Evolutionary conservation across 1,140 invertebrate genomes (phyloP), one percentile per base, ranked within the genome.

Genomic region (Euura saliciscinereae): DNA sequence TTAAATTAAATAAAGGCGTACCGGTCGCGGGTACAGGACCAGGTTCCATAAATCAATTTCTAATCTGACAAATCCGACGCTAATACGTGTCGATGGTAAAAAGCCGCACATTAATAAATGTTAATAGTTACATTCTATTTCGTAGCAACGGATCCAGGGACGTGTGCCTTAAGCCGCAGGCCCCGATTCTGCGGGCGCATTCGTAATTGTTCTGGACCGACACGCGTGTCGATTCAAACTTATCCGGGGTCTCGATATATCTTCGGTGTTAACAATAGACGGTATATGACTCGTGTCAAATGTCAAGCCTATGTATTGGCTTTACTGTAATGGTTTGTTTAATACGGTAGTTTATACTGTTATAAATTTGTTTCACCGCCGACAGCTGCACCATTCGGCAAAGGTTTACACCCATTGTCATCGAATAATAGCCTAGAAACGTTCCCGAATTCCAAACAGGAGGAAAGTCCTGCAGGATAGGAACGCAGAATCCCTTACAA

Each of bases 301-400:
- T 77, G 76, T 70, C 75, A 65, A 74, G 65, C 69, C 28, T 28
- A 28, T 28, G 28, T 71, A 72, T 70, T 65, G 51, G 51, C 51
- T 59, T 59, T 59, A 77, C 82, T 83, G 80, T 83, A 77, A 78
- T 71, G 78, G 75, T 79, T 78, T 83, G 81, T 85, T 82, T 82
- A 83, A 83, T 78, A 78, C 76, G 78, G 78, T 77, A 80, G 10
- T 3, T 59, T 11, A n/a, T 59, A n/a, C 8, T 59, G 13, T 85
- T 83, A 83, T 78, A 83, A 82, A 84, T 84, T 83, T 83, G 81
- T 83, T 83, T 81, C 82, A 8, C 6, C 79, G 77, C 68, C 73
- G 78, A 79, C 83, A 85, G 83, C 83, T 85, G 83, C 73, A 71
- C 75, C 65, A 28, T 28, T 74, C 77, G 76, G 66, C 74, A 64